These are phyloP conservation scores for Agrochola macilenta DNA, from an alignment of 2,888 invertebrate species.

Conservation along the genomic window DNA sequence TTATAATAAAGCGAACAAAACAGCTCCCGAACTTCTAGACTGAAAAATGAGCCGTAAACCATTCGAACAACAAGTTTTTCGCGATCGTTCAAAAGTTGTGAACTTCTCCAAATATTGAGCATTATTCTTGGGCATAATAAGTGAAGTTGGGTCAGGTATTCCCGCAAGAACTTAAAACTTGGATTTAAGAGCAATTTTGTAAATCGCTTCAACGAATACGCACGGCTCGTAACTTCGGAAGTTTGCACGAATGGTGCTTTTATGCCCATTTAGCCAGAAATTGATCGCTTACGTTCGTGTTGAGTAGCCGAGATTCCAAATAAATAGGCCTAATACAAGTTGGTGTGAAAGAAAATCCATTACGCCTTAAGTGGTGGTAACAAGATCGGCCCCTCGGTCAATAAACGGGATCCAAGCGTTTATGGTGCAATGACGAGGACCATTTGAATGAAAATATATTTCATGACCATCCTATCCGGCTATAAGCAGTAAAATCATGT, in stretches of 20 bases:
- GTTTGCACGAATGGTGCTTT: conserved; percentile 79
- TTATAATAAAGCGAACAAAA: conserved; percentile 49
- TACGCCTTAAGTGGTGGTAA: conserved; percentile 47
- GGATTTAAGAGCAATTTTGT: conserved; percentile 79
- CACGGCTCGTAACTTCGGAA: conserved; percentile 76
- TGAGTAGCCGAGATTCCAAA: conserved; percentile 46
- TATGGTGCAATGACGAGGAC: conserved; percentile 54
- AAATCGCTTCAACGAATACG: conserved; percentile 82
- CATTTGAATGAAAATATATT: conserved; percentile 65
- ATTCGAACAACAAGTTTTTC: conserved; percentile 63
- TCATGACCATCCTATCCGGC: conserved; percentile 39
- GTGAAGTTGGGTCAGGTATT: conserved; percentile 73
- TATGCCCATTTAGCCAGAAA: conserved; percentile 78
- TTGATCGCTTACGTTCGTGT: conserved; percentile 71
- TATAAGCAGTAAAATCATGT: conserved; percentile 53
- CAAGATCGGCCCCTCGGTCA: conserved; percentile 47
- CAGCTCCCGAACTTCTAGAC: conserved; percentile 38
- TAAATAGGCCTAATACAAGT: conserved; percentile 55
- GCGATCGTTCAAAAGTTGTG: conserved; percentile 61
- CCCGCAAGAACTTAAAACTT: conserved; percentile 73
- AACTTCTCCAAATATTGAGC: conserved; percentile 70
- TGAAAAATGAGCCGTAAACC: conserved; percentile 56
- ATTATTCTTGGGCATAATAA: conserved; percentile 75
- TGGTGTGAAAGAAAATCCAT: conserved; percentile 57
- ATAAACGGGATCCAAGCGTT: conserved; percentile 52